These are phyloP conservation scores for Malacoraja senta DNA, from an alignment of 2,797 vertebrate genomes.

Conservation along the genomic window DNA sequence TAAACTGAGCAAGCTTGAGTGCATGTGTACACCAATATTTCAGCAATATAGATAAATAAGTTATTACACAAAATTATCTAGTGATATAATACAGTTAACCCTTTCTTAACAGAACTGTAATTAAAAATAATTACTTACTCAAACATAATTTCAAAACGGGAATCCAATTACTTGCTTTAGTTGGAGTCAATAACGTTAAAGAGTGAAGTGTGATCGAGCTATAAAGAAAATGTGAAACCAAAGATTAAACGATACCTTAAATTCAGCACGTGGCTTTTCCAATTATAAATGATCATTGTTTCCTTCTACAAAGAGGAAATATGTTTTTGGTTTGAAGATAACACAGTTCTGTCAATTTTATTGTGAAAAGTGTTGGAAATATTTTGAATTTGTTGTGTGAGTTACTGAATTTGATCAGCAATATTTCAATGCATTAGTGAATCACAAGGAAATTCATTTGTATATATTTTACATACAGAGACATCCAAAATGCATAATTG, in stretches of 20 bases:
- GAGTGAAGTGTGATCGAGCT: neutral
- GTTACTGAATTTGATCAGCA: neutral
- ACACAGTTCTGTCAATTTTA: slow-evolving; percentile 3
- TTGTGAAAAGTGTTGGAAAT: too few relatives aligned
- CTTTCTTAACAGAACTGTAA: neutral
- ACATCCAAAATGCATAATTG: too few relatives aligned
- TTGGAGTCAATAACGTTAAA: neutral
- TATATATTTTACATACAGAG: neutral
- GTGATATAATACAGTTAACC: neutral
- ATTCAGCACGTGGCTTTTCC: neutral
- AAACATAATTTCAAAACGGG: neutral
- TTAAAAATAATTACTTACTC: neutral
- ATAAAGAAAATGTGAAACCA: neutral
- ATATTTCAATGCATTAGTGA: neutral
- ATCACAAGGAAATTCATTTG: neutral
- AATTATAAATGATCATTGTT: neutral
- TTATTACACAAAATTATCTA: neutral
- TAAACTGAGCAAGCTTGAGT: neutral
- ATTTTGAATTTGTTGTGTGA: slow-evolving; percentile 1
- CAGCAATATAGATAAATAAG: neutral
- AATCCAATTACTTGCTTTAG: neutral
- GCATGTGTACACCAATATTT: neutral
- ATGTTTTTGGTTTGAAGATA: slow-evolving; percentile 8
- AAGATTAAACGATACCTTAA: neutral
- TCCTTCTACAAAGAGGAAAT: neutral